Base-by-base conservation (phyloP, 2,113 vertebrate genomes). In the Orientallactaga bullata region DNA sequence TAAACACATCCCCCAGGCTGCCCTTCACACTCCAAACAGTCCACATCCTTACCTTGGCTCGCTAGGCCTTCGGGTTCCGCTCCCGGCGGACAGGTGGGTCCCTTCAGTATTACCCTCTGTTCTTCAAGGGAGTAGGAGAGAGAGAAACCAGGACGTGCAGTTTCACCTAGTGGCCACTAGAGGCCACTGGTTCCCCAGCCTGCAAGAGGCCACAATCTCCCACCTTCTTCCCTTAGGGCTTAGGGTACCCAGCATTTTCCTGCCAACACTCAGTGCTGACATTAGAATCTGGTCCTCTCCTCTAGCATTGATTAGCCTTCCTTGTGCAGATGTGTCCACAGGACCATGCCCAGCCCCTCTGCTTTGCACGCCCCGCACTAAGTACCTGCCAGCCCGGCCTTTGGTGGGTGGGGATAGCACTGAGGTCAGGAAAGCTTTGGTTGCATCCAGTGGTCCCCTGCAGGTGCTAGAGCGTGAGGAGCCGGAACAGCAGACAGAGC, bases 291-390 rank as follows among this genome's bases (percentile, higher is more conserved):
- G 24, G 66, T 88, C 16, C 51, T 68, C 37, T 85, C 83, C 85
- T 84, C 79, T 89, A 30, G 23, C 60, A 7, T 65, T 79, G 86
- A n/a, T 58, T 1, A 3, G 65, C 15, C 0, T 7, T 58, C 51
- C 81, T 17, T 28, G 1, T 28, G 55, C 69, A 85, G 88, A 85
- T 88, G 83, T 90, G 60, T 78, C 60, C 35, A 11, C 20, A 58
- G 95, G 85, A 93, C 78, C 20, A 0, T 66, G 78, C 84, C 93
- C 69, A 69, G 71, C 24, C 47, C 47, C 60, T 80, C 90, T 95
- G 76, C 71, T 97, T 97, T 97, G 94, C 94, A 95, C 94, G 89
- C 81, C 91, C 89, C 92, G 74, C 92, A 89, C 76, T 65, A 73
- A 78, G 85, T n/a, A 78, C 79, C 95, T 80, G 85, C 58, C 78